Evolutionary conservation across 2,888 invertebrate genomes (phyloP), one percentile per base, ranked within the genome.

Genomic region (Dasypolia templi): DNA sequence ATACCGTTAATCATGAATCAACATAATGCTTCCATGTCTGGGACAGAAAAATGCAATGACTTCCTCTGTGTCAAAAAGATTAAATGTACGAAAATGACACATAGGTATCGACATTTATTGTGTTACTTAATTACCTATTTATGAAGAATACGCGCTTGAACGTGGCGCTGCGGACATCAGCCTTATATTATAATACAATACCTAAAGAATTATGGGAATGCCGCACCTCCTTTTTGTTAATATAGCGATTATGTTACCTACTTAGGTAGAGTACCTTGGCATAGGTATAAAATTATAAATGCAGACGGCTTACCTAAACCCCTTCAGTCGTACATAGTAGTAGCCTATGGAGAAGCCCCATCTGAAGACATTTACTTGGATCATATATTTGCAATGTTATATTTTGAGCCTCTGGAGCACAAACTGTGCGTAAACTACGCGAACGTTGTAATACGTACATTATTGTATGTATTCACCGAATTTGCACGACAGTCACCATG

Each of bases 1-100:
- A 56, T 66, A 63, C 46, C 76, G 63, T 59, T 58, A 67, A 81
- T 81, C 59, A 75, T 53, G 73, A 67, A 79, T 79, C 65, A 78
- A 55, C 64, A 56, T 58, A 77, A 55, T 65, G 42, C 39, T 64
- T 59, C 12, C 51, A 32, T 49, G 53, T 49, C 59, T 46, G 26
- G 29, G 12, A 53, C 42, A 46, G 26, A 46, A 64, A 59, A 70
- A 70, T 70, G 55, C 26, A 70, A 59, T 59, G 39, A 39, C 29
- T 53, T 42, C 17, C 39, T 17, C 9, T 46, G 26, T 17, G 39
- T 46, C 39, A 39, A 3, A 64, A 69, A 64, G 35, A 76, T 53
- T 44, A n/a, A 68, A 49, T 29, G 29, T 29, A 19, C n/a, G 26
- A 72, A 56, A 72, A 39, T 58, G 12, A 9, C 3, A n/a, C n/a